Percentiles rank a stretch among this genome's conserved stretches.
These are phyloP conservation scores for Sinodicranocentrus sp. DNA, from an alignment of 2,888 invertebrate species.

Conservation along the genomic window DNA sequence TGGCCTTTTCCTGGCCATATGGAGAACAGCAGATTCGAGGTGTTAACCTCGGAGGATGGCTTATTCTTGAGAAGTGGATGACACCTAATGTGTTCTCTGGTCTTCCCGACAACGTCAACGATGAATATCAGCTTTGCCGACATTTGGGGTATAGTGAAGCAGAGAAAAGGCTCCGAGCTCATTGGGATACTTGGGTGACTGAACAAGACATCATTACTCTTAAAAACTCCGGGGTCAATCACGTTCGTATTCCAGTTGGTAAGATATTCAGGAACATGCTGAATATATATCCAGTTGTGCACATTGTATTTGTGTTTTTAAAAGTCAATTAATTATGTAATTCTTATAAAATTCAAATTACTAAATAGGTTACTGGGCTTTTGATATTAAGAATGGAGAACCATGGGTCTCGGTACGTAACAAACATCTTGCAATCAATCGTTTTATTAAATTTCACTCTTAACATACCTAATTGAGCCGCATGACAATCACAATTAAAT, in stretches of 20 bases:
- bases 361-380: slow-evolving; percentile 74
- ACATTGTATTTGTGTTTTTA: too few species aligned
- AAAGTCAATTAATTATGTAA: too few species aligned
- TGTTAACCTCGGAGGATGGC: slow-evolving; percentile 73
- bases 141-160: slow-evolving; percentile 69
- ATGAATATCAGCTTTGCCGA: slow-evolving; percentile 69
- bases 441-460: too few species aligned
- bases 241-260: slow-evolving; percentile 73
- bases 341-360: too few species aligned
- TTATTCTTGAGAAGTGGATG: slow-evolving; percentile 75
- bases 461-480: too few species aligned
- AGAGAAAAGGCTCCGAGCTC: slow-evolving; percentile 56
- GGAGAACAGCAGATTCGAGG: slow-evolving; percentile 67
- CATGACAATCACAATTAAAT: not conserved
- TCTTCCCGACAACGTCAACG: slow-evolving; percentile 66
- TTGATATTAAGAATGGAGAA: slow-evolving; percentile 72
- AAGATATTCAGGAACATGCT: too few species aligned
- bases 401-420: slow-evolving; percentile 67
- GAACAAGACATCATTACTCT: slow-evolving; percentile 71
- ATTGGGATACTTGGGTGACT: slow-evolving; percentile 75
- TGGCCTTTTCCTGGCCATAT: too few species aligned
- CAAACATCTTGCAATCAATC: too few species aligned
- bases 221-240: slow-evolving; percentile 73
- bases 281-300: too few species aligned
- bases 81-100: slow-evolving; percentile 61